Conservation (phyloP, 2,797 vertebrate species). For the Hoplostethus atlanticus region DNA sequence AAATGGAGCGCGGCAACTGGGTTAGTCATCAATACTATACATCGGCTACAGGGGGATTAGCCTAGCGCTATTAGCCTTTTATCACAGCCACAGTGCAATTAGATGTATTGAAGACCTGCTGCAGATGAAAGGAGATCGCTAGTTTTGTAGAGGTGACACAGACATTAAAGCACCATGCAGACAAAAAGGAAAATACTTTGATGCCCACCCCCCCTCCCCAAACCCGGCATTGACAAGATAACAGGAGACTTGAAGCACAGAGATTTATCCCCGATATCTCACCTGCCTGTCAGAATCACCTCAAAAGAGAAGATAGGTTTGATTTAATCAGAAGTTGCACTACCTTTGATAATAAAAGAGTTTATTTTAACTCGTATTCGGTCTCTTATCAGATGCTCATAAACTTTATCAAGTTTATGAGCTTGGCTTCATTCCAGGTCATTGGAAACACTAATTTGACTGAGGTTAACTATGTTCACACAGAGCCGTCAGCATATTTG, state of each 20-base stretch:
- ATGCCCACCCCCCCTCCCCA: too few relatives aligned
- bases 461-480: conserved; percentile 6
- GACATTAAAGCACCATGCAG: conserved; percentile 11
- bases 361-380: background rate
- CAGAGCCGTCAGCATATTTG: background rate
- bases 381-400: background rate
- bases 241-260: conserved; percentile 8
- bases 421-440: conserved; percentile 20
- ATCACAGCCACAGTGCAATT: conserved; percentile 29
- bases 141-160: conserved; percentile 26
- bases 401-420: conserved; percentile 20
- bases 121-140: conserved; percentile 20
- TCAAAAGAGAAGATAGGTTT: conserved; percentile 67
- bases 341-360: conserved; percentile 24
- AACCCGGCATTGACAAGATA: background rate
- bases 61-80: conserved; percentile 36
- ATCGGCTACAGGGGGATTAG: conserved; percentile 49
- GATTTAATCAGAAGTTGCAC: conserved; percentile 35
- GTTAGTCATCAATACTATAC: conserved; percentile 57
- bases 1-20: conserved; percentile 62
- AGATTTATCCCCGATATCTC: conserved; percentile 28
- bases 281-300: conserved; percentile 68
- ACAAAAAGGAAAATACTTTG: background rate
- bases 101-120: conserved; percentile 3
- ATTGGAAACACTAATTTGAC: conserved; percentile 14